Conservation (phyloP, 2,113 vertebrate species). For the Corvus moneduloides region DNA sequence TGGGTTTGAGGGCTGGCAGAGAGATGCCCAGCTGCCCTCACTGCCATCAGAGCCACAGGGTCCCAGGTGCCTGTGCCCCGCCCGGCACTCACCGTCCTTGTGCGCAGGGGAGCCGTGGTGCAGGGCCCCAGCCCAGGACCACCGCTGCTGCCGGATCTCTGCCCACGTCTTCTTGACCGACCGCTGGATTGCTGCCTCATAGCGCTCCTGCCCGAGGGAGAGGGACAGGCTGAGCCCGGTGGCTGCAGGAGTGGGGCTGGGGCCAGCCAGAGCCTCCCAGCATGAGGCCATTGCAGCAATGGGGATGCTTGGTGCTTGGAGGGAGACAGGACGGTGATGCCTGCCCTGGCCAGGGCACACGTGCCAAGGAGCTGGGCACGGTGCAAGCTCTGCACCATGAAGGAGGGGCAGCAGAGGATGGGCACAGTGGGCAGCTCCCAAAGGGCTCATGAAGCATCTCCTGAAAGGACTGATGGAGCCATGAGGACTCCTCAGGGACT, state of each 20-base stretch:
- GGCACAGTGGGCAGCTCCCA: accelerated
- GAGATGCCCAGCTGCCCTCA: background rate
- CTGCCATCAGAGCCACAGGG: accelerated
- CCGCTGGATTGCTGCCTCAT: constrained; percentile 90
- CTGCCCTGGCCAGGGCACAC: background rate
- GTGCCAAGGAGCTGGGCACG: background rate
- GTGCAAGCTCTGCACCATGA: accelerated
- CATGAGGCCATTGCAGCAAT: accelerated
- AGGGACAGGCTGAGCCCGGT: background rate
- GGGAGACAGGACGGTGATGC: background rate
- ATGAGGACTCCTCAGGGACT: background rate
- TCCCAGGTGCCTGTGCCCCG: background rate
- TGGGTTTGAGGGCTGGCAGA: background rate
- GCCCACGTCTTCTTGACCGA: constrained; percentile 96
- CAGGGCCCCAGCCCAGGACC: constrained; percentile 92
- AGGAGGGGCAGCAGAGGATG: accelerated
- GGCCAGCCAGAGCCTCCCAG: background rate
- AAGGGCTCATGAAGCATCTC: background rate
- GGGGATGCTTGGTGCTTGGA: background rate
- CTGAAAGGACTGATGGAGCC: background rate
- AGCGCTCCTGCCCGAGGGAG: constrained; percentile 81
- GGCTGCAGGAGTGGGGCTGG: accelerated
- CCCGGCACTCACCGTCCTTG: constrained; percentile 71
- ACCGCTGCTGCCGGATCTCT: constrained; percentile 94
- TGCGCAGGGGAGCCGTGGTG: constrained; percentile 82